These are phyloP conservation scores for Xestia xanthographa DNA, from an alignment of 2,888 invertebrate species.

Conservation along the genomic window DNA sequence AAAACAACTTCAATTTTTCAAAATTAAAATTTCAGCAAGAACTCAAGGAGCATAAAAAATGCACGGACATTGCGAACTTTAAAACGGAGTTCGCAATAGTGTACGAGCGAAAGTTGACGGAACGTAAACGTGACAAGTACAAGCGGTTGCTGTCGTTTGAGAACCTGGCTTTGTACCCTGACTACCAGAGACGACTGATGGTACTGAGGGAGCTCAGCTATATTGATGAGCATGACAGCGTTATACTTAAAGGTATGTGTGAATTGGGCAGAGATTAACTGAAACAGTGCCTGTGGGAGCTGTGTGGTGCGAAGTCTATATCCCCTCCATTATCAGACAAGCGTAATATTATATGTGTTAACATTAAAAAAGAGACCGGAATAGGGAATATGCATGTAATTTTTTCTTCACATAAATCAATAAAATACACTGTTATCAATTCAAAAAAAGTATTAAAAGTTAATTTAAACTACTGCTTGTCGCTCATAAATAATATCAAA, in stretches of 20 bases:
- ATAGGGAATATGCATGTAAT: no score
- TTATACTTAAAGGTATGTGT: conserved; percentile 83
- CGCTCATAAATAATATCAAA: no score
- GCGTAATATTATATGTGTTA: background rate
- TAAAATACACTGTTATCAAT: no score
- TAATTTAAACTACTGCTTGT: no score
- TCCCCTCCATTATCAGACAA: background rate
- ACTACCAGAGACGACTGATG: conserved; percentile 95
- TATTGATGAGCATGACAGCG: conserved; percentile 87
- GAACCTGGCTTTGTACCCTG: conserved; percentile 96
- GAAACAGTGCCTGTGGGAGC: background rate
- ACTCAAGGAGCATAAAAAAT: conserved; percentile 89
- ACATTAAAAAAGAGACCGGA: background rate
- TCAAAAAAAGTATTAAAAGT: no score
- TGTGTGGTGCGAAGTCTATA: background rate
- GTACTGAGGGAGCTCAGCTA: conserved; percentile 94
- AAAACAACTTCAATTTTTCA: background rate
- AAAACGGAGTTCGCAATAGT: conserved; percentile 94
- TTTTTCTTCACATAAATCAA: no score
- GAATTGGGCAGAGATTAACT: background rate
- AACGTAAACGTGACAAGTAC: conserved; percentile 92
- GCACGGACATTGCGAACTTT: conserved; percentile 94
- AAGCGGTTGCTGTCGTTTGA: conserved; percentile 95
- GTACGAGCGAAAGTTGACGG: conserved; percentile 93
- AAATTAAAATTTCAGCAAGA: conserved; percentile 76